Percentiles rank a stretch among this genome's conserved stretches.
Conservation (phyloP, 2,888 invertebrate species). For the Hetaerina titia region DNA sequence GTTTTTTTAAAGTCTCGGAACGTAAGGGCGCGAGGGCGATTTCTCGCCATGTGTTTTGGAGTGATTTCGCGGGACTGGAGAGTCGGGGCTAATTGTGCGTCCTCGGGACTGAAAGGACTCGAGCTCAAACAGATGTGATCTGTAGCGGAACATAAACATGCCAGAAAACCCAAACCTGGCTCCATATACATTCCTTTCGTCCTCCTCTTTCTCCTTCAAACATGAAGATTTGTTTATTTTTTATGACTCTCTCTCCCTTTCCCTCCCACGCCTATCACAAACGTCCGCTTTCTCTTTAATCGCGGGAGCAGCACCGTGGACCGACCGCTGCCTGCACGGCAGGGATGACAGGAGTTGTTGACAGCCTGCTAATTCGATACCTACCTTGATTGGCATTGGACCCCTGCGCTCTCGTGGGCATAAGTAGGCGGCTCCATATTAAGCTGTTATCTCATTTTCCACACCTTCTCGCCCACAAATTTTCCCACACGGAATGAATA, state of each 20-base stretch:
- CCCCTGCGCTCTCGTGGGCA: neutral
- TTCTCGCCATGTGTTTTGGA: too few species aligned
- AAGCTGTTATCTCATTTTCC: neutral
- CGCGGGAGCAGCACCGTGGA: neutral
- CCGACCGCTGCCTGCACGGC: neutral
- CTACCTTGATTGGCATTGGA: neutral
- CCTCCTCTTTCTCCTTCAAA: too few species aligned
- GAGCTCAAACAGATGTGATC: too few species aligned
- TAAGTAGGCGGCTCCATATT: constrained; percentile 10
- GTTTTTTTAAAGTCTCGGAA: too few species aligned
- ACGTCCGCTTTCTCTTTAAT: neutral
- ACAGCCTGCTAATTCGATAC: constrained; percentile 3
- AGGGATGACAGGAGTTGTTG: neutral
- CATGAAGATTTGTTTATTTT: neutral
- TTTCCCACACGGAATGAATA: neutral
- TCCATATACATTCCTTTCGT: too few species aligned
- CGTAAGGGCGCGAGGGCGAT: too few species aligned
- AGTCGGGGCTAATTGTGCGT: too few species aligned
- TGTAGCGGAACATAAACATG: too few species aligned
- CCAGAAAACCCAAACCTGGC: too few species aligned
- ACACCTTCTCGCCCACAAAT: neutral
- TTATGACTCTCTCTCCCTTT: neutral
- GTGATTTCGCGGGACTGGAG: too few species aligned
- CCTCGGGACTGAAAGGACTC: too few species aligned
- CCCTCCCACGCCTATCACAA: neutral